Conservation (phyloP, 2,888 invertebrate species). For the Herminia tarsipennalis region DNA sequence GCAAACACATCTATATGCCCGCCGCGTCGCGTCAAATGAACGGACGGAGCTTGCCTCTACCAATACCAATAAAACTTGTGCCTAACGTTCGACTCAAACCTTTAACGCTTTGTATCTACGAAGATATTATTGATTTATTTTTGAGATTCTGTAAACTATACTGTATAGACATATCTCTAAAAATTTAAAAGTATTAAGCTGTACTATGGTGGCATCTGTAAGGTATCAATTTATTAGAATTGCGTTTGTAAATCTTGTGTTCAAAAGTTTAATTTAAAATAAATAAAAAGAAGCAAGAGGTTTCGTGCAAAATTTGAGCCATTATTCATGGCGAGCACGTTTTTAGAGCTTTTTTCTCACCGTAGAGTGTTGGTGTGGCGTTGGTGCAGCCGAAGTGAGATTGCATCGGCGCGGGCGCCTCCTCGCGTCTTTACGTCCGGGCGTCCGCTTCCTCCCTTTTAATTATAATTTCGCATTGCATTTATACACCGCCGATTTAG, state of each 20-base stretch:
- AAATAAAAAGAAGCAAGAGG: too few relatives aligned
- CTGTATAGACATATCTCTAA: not conserved
- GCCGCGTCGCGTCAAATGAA: conserved; percentile 81
- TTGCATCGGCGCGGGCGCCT: conserved; percentile 74
- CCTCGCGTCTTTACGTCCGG: conserved; percentile 72
- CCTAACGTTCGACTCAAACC: conserved; percentile 61
- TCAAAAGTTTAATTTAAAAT: too few relatives aligned
- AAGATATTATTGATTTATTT: conserved; percentile 67
- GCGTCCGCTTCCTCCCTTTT: conserved; percentile 74
- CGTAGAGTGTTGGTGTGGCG: conserved; percentile 38
- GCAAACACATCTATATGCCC: conserved; percentile 77
- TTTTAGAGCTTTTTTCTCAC: conserved; percentile 72
- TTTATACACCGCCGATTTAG: conserved; percentile 54
- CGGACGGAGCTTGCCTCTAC: conserved; percentile 76
- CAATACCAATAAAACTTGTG: conserved; percentile 77
- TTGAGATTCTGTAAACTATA: conserved; percentile 48
- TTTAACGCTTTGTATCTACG: conserved; percentile 53
- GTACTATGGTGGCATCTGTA: too few relatives aligned
- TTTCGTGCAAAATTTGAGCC: conserved; percentile 59
- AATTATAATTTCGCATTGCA: conserved; percentile 75
- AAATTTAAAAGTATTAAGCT: not conserved
- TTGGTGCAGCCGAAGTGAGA: conserved; percentile 58
- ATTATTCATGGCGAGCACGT: conserved; percentile 69
- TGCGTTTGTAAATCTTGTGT: too few relatives aligned
- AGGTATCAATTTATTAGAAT: too few relatives aligned